Evolutionary conservation across 2,797 vertebrate species (phyloP), one percentile per base, ranked within the genome.

Genomic region (Rhabdomys pumilio): DNA sequence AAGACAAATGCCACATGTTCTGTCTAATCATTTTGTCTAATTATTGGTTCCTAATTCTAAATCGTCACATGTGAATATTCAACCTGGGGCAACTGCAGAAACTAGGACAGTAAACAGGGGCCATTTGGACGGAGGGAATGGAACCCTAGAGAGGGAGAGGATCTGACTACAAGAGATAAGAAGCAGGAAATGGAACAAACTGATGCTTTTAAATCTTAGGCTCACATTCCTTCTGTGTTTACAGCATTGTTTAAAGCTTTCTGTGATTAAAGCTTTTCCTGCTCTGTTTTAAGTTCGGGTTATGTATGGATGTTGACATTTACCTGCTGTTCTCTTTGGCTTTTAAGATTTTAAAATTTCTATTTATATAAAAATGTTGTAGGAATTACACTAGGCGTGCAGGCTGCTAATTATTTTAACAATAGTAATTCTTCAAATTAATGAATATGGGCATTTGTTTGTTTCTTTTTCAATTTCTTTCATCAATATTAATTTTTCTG

Each of bases 281-380:
- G 9, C 72, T 91, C 14, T 87, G 26, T 77, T 65, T 96, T 82
- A 73, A 89, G 41, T 76, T 92, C 6, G 15, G 75, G 61, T 6
- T 9, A 38, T 89, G 67, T 77, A 57, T 84, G 9, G 6, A 76
- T 85, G 69, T 76, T 75, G 90, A 59, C 29, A 92, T 92, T 82
- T 84, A 85, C 44, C 26, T 84, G 10, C 22, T 24, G 14, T 94
- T 77, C 20, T 72, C 44, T 55, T 76, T 65, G 14, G 17, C 41
- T 90, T 84, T 84, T 67, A 65, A 20, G 50, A 77, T 83, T 89
- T 93, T 41, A 24, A 59, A 79, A 38, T 47, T 65, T 47, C 34
- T 47, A 47, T 26, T 72, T 91, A 53, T 61, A 11, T 72, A 79
- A 93, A 57, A 84, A 65, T 86, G 17, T 63, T 24, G 20, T 76